phyloP scores from a whole-genome alignment of 2,888 invertebrate species.

The Pollenia angustigena region DNA sequence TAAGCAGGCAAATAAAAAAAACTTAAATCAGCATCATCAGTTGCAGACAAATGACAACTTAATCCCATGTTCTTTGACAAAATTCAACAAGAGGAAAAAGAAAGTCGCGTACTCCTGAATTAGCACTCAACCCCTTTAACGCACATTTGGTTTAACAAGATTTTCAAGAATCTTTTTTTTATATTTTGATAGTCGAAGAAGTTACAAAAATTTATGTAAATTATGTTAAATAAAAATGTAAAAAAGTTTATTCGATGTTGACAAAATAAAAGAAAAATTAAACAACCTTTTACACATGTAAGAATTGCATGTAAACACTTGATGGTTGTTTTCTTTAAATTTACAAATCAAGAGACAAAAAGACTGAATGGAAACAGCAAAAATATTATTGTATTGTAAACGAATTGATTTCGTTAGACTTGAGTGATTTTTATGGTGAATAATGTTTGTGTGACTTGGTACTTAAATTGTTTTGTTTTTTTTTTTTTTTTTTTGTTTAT shows the following conservation, averaged over 20 bases:
- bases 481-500: not conserved
- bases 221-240: conserved; percentile 64
- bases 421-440: conserved; percentile 81
- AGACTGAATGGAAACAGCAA: not conserved
- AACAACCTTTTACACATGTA: conserved; percentile 57
- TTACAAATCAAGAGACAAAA: conserved; percentile 12
- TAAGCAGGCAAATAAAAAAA: conserved; percentile 43
- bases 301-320: conserved; percentile 63
- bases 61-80: conserved; percentile 68
- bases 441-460: conserved; percentile 45
- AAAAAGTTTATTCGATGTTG: conserved; percentile 55
- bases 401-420: conserved; percentile 75
- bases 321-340: conserved; percentile 37
- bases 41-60: conserved; percentile 72
- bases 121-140: conserved; percentile 51
- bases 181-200: conserved; percentile 2
- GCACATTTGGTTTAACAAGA: conserved; percentile 37
- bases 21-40: conserved; percentile 70
- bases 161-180: conserved; percentile 23
- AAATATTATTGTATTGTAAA: conserved; percentile 44
- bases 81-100: conserved; percentile 27
- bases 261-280: conserved; percentile 42
- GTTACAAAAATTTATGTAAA: conserved; percentile 53
- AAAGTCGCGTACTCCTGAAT: conserved; percentile 45
- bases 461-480: conserved; percentile 31